Base-by-base conservation (phyloP, 2,888 invertebrate genomes). In the Lasioglossum vierecki region DNA sequence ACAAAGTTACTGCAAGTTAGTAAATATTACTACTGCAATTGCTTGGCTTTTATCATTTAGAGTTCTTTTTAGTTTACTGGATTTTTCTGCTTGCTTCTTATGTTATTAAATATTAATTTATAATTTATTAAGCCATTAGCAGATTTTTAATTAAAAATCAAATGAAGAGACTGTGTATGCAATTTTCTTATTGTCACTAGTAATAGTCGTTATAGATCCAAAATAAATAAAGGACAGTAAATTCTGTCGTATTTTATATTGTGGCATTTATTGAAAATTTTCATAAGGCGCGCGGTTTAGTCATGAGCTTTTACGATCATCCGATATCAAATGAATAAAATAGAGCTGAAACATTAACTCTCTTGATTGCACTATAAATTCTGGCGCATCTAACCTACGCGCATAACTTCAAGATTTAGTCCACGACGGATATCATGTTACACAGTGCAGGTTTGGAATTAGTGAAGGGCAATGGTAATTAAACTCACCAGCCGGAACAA, bases 311-410 rank as follows among this genome's bases (percentile, higher is more conserved):
- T 22, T 3, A 22, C 53, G 8, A 53, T 53, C 3, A 53, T 53
- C 9, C 22, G 9, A n/a, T 53, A 53, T n/a, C n/a, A 53, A 53
- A 53, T 22, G n/a, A 3, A 53, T 53, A 53, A 53, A n/a, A 53
- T n/a, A n/a, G n/a, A 57, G 57, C 57, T n/a, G 57, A n/a, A n/a
- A 57, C 22, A 57, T n/a, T n/a, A 57, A 57, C 60, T 63, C 26
- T 63, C 60, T 63, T 22, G 35, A 66, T 66, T 39, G 6, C 66
- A 35, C 60, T 60, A 60, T 60, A 60, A 60, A 66, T 66, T 66
- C 18, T 35, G 66, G 30, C 2, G 18, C 6, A 18, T 35, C 26
- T 60, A 26, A 26, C 11, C n/a, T 60, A 30, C 26, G 26, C 60
- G 4, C 30, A 63, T 30, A 63, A 63, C 30, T 26, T 63, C 26